Evolutionary conservation across 2,888 invertebrate species (phyloP), one percentile per base, ranked within the genome.

Genomic region (Drosophila nr. perissopoda): DNA sequence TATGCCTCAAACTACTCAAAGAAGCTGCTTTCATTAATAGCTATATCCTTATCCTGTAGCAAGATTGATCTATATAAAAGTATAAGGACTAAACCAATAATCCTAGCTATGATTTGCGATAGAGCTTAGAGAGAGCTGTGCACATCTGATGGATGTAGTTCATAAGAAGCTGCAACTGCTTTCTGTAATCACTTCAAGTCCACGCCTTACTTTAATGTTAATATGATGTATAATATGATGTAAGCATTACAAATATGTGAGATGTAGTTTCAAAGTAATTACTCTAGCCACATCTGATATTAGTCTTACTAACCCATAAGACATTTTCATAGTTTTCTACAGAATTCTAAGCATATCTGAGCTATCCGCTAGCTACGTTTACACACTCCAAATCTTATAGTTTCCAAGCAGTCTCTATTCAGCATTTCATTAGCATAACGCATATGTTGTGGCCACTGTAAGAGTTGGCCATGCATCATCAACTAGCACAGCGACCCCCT

Each of bases 371-470:
- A 21, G 42, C 42, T 2, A 2, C 21, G 21, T 13, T 21, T 7
- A 4, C 2, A 2, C 7, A 21, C 7, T 16, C 7, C 2, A 45
- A 21, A 21, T 8, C 13, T 1, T 7, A 4, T 2, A 7, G 45
- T 45, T 8, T 11, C 0, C 21, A 31, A 29, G 16, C 33, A 33
- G 33, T 33, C 33, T 33, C 4, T 33, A 0, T 11, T 33, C 11
- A 33, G 4, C 27, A 16, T 52, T 62, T 63, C 7, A 5, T 18
- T 40, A 2, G 0, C 25, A 10, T 25, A 25, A 45, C 38, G 16
- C 6, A 8, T 13, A 31, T 6, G 1, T 49, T 66, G 4, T 11
- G 25, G 45, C 59, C 81, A 80, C 69, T 78, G 80, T 81, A 31
- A 8, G 21, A 38, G 31, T 31, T 38, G 18, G 31, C 38, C 49